These are phyloP conservation scores for Gonioctena quinquepunctata DNA, from an alignment of 1,140 invertebrate genomes.

Conservation along the genomic window DNA sequence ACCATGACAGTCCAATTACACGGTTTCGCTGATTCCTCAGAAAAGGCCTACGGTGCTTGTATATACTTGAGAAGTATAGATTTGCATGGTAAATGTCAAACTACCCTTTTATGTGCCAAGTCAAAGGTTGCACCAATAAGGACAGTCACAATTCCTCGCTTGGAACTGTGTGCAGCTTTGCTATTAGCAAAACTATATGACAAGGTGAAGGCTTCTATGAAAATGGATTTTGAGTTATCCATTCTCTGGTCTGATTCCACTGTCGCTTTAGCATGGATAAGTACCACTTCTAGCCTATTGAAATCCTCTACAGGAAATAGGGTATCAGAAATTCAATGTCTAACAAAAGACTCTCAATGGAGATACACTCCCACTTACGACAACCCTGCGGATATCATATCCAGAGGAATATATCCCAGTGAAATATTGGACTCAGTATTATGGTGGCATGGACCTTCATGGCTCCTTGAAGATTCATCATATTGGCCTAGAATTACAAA, in stretches of 20 bases:
- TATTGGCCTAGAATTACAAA: too few relatives aligned
- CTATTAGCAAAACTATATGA: constrained; percentile 44
- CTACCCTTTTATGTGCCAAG: constrained; percentile 41
- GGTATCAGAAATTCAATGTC: constrained; percentile 14
- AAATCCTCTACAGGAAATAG: background rate
- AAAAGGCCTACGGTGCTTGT: constrained; percentile 44
- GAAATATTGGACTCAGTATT: constrained; percentile 31
- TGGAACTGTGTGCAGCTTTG: constrained; percentile 47
- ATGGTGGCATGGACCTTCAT: constrained; percentile 40
- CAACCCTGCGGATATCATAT: constrained; percentile 46
- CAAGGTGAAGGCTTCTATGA: constrained; percentile 18
- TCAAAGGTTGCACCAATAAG: constrained; percentile 47
- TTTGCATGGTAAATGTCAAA: constrained; percentile 20
- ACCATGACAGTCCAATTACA: constrained; percentile 29
- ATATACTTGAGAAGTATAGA: constrained; percentile 40
- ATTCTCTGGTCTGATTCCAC: constrained; percentile 42
- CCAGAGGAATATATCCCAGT: constrained; percentile 29
- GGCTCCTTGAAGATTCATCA: too few relatives aligned
- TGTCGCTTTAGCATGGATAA: constrained; percentile 54
- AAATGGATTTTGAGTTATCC: background rate
- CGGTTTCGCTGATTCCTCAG: constrained; percentile 45
- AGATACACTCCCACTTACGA: constrained; percentile 25
- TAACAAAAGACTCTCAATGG: too few relatives aligned
- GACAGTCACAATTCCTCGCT: constrained; percentile 33
- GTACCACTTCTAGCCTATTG: constrained; percentile 32